Percentiles rank a stretch among this genome's conserved stretches.
phyloP scores from a whole-genome alignment of 2,888 invertebrate genomes.

The Phortica magna region DNA sequence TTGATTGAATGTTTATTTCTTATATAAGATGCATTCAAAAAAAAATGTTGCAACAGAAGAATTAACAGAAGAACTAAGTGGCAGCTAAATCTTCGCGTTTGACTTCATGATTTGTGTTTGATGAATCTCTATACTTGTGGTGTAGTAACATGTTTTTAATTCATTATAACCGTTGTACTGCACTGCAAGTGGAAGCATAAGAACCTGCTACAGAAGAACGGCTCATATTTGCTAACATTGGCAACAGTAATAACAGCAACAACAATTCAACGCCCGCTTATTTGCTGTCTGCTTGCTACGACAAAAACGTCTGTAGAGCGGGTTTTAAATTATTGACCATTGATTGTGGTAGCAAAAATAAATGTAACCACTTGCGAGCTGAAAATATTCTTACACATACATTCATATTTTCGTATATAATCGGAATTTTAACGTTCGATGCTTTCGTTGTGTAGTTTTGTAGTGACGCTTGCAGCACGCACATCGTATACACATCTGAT shows the following conservation, averaged over 20 bases:
- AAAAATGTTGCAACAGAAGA: slow-evolving; percentile 2
- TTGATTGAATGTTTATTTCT: too few relatives aligned
- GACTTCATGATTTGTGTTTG: neutral
- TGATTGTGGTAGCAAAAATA: slow-evolving; percentile 23
- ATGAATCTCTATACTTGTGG: slow-evolving; percentile 21
- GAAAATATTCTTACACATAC: neutral
- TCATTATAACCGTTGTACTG: slow-evolving; percentile 48
- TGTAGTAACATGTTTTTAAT: slow-evolving; percentile 52
- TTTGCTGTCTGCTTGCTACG: slow-evolving; percentile 26
- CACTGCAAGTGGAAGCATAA: slow-evolving; percentile 6
- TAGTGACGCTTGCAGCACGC: slow-evolving; percentile 31
- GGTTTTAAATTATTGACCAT: slow-evolving; percentile 36
- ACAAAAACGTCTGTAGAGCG: neutral
- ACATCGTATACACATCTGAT: slow-evolving; percentile 9
- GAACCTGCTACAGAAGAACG: neutral
- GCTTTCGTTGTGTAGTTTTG: slow-evolving; percentile 39
- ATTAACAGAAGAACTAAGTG: neutral
- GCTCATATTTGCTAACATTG: too few relatives aligned
- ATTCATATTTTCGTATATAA: neutral
- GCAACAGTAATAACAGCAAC: neutral
- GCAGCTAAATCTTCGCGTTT: slow-evolving; percentile 18
- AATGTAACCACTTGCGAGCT: slow-evolving; percentile 21
- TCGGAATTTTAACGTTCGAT: slow-evolving; percentile 23
- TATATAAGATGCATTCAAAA: neutral
- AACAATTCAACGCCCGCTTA: slow-evolving; percentile 25